A percentile compares a stretch with the other conserved stretches of the same genome.
These are phyloP conservation scores for Babylonia areolata DNA, from an alignment of 1,140 invertebrate genomes.

Conservation along the genomic window DNA sequence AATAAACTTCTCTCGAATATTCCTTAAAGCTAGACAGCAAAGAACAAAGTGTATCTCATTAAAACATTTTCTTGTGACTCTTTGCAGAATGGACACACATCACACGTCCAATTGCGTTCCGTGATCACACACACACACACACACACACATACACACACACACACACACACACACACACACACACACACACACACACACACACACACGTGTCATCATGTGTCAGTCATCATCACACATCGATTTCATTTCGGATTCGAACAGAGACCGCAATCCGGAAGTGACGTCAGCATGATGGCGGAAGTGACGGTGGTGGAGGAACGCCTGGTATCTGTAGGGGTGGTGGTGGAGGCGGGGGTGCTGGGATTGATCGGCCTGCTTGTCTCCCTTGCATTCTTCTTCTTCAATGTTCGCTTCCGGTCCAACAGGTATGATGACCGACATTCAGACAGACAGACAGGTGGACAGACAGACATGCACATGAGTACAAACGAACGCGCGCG, in stretches of 20 bases:
- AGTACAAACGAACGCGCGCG: background rate
- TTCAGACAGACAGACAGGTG: background rate
- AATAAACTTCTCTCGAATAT: too few relatives aligned
- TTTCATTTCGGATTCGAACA: too few relatives aligned
- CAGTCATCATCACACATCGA: too few relatives aligned
- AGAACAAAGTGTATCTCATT: too few relatives aligned
- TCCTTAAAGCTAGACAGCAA: too few relatives aligned
- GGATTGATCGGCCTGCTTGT: constrained; percentile 11
- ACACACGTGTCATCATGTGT: background rate
- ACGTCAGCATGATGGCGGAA: background rate
- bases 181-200: background rate
- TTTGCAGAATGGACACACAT: too few relatives aligned
- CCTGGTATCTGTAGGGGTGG: constrained; percentile 13
- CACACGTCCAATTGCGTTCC: too few relatives aligned
- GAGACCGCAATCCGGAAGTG: background rate
- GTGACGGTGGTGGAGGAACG: background rate
- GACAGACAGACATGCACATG: background rate
- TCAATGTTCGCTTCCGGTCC: constrained; percentile 30
- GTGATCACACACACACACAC: background rate
- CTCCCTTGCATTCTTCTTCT: constrained; percentile 31
- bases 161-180: background rate
- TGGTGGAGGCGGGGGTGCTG: constrained; percentile 24
- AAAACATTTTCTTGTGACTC: too few relatives aligned
- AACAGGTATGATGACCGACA: constrained; percentile 28
- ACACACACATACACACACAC: background rate